phyloP scores from a whole-genome alignment of 2,113 vertebrate species.

The Ibidorhyncha struthersii region DNA sequence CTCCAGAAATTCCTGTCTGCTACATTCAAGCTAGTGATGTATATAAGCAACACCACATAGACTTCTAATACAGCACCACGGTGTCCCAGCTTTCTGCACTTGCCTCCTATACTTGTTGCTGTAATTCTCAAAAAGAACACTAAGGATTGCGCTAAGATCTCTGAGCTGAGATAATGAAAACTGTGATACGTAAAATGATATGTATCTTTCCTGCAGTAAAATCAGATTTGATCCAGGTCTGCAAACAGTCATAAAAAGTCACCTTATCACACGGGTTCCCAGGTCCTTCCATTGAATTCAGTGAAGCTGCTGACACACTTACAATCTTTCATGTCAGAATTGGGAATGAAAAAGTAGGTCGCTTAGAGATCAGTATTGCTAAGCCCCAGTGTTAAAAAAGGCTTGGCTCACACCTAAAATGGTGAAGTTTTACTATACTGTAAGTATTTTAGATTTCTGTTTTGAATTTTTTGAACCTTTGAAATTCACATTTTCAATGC shows the following conservation, averaged over 20 bases:
- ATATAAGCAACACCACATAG: background rate
- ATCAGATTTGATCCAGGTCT: background rate
- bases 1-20: background rate
- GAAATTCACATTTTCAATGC: background rate
- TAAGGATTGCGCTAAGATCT: background rate
- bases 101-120: background rate
- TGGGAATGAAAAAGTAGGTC: background rate
- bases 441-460: background rate
- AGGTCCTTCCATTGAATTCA: background rate
- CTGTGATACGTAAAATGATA: background rate
- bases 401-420: background rate
- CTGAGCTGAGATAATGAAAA: background rate
- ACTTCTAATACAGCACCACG: background rate
- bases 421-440: background rate
- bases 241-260: background rate
- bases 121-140: background rate
- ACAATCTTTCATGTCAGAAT: background rate
- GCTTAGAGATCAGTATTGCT: background rate
- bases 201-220: background rate
- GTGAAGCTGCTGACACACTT: background rate
- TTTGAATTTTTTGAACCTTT: background rate
- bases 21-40: background rate
- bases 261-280: background rate
- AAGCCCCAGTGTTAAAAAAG: background rate
- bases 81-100: background rate